Evolutionary conservation across 2,113 vertebrate species (phyloP).

Genomic region (Heteronetta atricapilla): DNA sequence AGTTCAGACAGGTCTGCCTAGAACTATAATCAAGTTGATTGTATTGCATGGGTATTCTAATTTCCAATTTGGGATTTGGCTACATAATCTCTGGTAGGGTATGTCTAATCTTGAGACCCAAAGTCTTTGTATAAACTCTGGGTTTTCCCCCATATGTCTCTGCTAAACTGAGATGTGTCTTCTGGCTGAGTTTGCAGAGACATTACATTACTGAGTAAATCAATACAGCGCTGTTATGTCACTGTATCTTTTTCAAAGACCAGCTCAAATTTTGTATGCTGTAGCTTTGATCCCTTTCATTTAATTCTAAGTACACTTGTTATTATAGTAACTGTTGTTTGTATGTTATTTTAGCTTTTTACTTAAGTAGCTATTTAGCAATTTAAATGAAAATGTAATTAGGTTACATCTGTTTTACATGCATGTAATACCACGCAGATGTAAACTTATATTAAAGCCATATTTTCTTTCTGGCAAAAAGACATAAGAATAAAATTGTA

Average conservation of each 20-base stretch:
- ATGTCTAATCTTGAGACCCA: slow-evolving; percentile 74
- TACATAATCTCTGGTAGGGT: slow-evolving; percentile 74
- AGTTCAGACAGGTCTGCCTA: slow-evolving; percentile 54
- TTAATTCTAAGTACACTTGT: slow-evolving; percentile 93
- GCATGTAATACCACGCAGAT: slow-evolving; percentile 91
- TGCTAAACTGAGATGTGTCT: slow-evolving; percentile 80
- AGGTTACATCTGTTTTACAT: slow-evolving; percentile 98
- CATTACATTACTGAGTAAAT: slow-evolving; percentile 89
- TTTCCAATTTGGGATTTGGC: slow-evolving; percentile 76
- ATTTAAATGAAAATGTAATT: slow-evolving; percentile 99
- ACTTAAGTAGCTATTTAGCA: slow-evolving; percentile 99
- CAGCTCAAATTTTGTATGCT: slow-evolving; percentile 85
- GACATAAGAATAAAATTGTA: slow-evolving; percentile 71
- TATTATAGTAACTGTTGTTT: slow-evolving; percentile 99
- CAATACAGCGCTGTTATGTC: slow-evolving; percentile 84
- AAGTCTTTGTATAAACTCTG: slow-evolving; percentile 72
- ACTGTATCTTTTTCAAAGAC: slow-evolving; percentile 88
- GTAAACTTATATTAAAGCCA: slow-evolving; percentile 91
- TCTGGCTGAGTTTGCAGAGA: slow-evolving; percentile 79
- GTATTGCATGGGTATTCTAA: slow-evolving; percentile 73
- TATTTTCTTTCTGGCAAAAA: slow-evolving; percentile 87
- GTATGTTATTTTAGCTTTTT: slow-evolving; percentile 99
- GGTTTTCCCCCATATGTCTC: slow-evolving; percentile 72
- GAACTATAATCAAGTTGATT: slow-evolving; percentile 76
- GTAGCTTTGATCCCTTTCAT: slow-evolving; percentile 91